These are phyloP conservation scores for Cricetomys ansorgei DNA, from an alignment of 2,113 vertebrate species.

Conservation along the genomic window DNA sequence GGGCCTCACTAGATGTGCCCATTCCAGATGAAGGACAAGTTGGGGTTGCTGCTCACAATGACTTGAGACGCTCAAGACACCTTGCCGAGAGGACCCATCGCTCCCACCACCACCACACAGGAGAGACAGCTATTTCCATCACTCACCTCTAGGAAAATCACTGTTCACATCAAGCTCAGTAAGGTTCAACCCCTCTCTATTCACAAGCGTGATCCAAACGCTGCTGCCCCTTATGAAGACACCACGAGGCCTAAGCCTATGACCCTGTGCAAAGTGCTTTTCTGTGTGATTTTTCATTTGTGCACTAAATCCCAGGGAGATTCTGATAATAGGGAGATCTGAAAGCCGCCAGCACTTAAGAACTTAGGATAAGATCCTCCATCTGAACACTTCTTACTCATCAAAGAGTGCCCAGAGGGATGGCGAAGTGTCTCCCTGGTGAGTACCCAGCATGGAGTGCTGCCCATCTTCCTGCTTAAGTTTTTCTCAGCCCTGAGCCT, in stretches of 20 bases:
- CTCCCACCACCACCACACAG: not conserved
- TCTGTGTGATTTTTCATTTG: slow-evolving; percentile 48
- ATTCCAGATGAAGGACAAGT: not conserved
- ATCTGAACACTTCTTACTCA: not conserved
- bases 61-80: not conserved
- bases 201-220: not conserved
- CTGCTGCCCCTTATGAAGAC: not conserved
- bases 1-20: fast-evolving
- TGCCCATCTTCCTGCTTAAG: slow-evolving; percentile 43
- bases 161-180: not conserved
- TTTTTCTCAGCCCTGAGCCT: slow-evolving; percentile 36
- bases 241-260: fast-evolving
- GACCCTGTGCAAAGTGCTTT: not conserved
- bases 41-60: not conserved
- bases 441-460: slow-evolving; percentile 65
- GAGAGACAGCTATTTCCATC: not conserved
- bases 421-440: slow-evolving; percentile 59
- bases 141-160: not conserved
- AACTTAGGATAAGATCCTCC: slow-evolving; percentile 72
- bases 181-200: not conserved
- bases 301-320: slow-evolving; percentile 65
- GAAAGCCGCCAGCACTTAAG: slow-evolving; percentile 25
- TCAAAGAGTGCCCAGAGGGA: slow-evolving; percentile 68
- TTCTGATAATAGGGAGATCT: not conserved
- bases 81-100: not conserved